Evolutionary conservation across 2,113 vertebrate genomes (phyloP), one percentile per base, ranked within the genome.

Genomic region (Setophaga petechia): DNA sequence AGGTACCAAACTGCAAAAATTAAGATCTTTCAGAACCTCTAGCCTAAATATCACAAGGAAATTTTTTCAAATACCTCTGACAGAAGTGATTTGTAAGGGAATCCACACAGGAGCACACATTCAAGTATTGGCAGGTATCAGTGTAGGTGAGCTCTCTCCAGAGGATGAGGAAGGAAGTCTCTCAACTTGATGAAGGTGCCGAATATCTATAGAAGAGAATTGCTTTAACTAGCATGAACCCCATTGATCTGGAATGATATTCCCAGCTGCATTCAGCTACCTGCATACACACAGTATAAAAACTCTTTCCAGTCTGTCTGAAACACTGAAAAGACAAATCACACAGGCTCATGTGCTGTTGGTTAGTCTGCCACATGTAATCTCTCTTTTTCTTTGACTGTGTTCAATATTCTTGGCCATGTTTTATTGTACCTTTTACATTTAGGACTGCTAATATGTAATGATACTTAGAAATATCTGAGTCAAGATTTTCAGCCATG

Each of bases 1-100:
- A 76, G 86, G 89, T 74, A 78, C 68, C 87, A 89, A 97, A 94
- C 54, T 55, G 79, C 72, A 96, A 86, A 96, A 93, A 25, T 22
- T 0, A 91, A 85, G 85, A 69, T 61, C 21, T 92, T 89, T 94
- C 77, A 93, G 71, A 89, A 91, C 5, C 9, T 84, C n/a, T 30
- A 3, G 43, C 28, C 75, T 76, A n/a, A 78, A 49, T 39, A 41
- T 21, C 44, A 62, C 31, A 24, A 37, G 21, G 16, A 59, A 89
- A 25, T 78, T 0, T 49, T 39, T 46, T 90, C 11, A 10, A 55
- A 58, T 37, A 7, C 10, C 43, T 79, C 41, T 76, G 67, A n/a
- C 9, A 82, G 46, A 35, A 65, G 15, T 41, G 14, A 12, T 61
- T 71, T 94, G 22, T 46, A 82, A 55, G 63, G 73, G 43, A 88